Percentiles rank a stretch among this genome's conserved stretches.
These are phyloP conservation scores for Polymixis flavicincta DNA, from an alignment of 2,888 invertebrate species.

Conservation along the genomic window DNA sequence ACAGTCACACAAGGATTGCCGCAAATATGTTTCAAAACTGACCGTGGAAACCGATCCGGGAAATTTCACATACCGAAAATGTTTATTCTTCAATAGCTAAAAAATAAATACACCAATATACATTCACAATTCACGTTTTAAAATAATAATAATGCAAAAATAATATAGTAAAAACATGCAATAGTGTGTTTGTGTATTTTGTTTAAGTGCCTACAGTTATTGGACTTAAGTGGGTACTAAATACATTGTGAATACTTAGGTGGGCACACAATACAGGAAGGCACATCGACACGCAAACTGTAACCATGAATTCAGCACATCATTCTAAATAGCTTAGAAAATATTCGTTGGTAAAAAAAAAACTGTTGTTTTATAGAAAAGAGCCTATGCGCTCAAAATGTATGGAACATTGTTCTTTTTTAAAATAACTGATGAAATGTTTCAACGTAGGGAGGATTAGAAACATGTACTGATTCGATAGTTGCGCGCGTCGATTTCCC, in stretches of 20 bases:
- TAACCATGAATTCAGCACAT: no score
- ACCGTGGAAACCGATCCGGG: slow-evolving; percentile 89
- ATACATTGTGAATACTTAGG: slow-evolving; percentile 24
- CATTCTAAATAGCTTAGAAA: no score
- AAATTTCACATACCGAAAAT: slow-evolving; percentile 91
- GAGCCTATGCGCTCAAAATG: not conserved
- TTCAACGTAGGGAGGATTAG: no score
- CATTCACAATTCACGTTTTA: slow-evolving; percentile 83
- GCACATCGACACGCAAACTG: no score
- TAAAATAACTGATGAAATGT: not conserved
- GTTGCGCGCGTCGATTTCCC: no score
- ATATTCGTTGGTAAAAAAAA: no score
- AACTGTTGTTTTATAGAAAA: not conserved
- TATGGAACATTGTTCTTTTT: not conserved
- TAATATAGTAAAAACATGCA: slow-evolving; percentile 58
- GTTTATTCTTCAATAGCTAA: slow-evolving; percentile 90
- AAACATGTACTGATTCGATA: no score
- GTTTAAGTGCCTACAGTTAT: slow-evolving; percentile 39
- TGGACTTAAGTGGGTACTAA: slow-evolving; percentile 45
- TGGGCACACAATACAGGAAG: not conserved
- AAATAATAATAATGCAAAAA: slow-evolving; percentile 65
- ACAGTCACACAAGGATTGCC: slow-evolving; percentile 82
- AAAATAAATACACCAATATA: slow-evolving; percentile 90
- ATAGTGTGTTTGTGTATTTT: slow-evolving; percentile 51
- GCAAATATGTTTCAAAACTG: slow-evolving; percentile 85